Percentiles rank a stretch among this genome's conserved stretches.
These are phyloP conservation scores for Menidia menidia DNA, from an alignment of 2,797 vertebrate species.

Conservation along the genomic window DNA sequence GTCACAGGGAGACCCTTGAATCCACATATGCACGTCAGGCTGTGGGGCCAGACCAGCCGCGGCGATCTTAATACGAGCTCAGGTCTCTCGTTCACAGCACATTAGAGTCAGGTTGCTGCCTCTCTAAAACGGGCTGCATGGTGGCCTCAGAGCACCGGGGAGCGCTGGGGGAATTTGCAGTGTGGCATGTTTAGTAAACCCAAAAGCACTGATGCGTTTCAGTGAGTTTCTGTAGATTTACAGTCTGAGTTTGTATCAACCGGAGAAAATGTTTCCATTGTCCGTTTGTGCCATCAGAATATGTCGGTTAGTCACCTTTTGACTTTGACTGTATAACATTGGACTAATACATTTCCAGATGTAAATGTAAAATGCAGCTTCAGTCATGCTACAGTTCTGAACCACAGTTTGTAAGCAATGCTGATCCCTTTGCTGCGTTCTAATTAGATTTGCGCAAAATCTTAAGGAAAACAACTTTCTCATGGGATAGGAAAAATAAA, in stretches of 20 bases:
- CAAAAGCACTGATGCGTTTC: constrained; percentile 36
- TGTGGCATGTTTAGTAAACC: constrained; percentile 38
- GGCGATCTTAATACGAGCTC: constrained; percentile 77
- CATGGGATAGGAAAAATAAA: not conserved
- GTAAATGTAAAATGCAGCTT: not conserved
- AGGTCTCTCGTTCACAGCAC: constrained; percentile 77
- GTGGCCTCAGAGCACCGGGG: constrained; percentile 62
- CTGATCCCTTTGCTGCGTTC: not conserved
- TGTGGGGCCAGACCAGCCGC: constrained; percentile 67
- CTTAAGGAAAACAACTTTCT: not conserved
- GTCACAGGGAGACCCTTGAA: constrained; percentile 41
- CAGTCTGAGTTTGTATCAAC: not conserved
- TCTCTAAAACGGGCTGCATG: constrained; percentile 67
- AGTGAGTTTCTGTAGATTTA: not conserved
- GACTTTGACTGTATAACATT: not conserved
- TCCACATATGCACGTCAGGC: constrained; percentile 49
- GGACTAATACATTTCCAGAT: not conserved
- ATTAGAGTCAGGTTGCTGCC: constrained; percentile 78
- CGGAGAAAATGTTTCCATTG: not conserved
- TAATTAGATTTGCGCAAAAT: constrained; percentile 11
- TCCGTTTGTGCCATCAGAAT: not conserved
- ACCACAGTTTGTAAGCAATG: not conserved
- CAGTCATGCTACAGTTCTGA: not conserved
- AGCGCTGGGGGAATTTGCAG: constrained; percentile 30
- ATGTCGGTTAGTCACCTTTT: too few relatives aligned